These are phyloP conservation scores for Drosophila nasuta DNA, from an alignment of 1,140 invertebrate species.

Conservation along the genomic window DNA sequence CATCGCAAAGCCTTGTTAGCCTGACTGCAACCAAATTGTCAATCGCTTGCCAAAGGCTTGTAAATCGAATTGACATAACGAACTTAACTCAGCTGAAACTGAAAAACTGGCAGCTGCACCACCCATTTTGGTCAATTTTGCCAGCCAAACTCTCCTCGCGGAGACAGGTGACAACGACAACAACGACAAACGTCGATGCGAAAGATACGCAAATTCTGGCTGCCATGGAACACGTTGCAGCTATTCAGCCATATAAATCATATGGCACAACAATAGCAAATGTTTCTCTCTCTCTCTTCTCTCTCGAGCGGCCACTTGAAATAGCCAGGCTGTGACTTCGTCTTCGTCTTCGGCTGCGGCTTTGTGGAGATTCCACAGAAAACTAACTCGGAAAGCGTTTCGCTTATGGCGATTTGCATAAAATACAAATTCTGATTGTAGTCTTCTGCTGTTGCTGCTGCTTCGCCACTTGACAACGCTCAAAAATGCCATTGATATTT, in stretches of 20 bases:
- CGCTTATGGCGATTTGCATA: slow-evolving; percentile 66
- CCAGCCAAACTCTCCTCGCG: neutral
- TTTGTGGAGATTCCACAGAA: slow-evolving; percentile 60
- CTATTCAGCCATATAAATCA: slow-evolving; percentile 39
- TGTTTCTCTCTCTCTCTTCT: slow-evolving; percentile 13
- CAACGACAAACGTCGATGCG: neutral
- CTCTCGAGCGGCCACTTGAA: slow-evolving; percentile 42
- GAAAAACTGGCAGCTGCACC: slow-evolving; percentile 3
- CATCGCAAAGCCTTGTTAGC: slow-evolving; percentile 1
- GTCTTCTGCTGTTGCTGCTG: slow-evolving; percentile 6
- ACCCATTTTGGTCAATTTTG: slow-evolving; percentile 16
- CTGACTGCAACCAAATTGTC: slow-evolving; percentile 65
- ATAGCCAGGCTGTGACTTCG: slow-evolving; percentile 26
- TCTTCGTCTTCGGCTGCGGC: neutral
- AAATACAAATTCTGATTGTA: slow-evolving; percentile 72
- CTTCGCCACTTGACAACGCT: slow-evolving; percentile 74
- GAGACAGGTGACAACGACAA: slow-evolving; percentile 30
- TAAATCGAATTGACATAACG: slow-evolving; percentile 80
- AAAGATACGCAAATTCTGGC: slow-evolving; percentile 20
- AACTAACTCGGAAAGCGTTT: slow-evolving; percentile 30
- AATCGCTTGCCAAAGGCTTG: slow-evolving; percentile 76
- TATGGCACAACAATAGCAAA: slow-evolving; percentile 24
- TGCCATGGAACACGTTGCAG: slow-evolving; percentile 34
- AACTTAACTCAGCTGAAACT: slow-evolving; percentile 49
- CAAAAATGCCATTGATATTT: slow-evolving; percentile 76